These are phyloP conservation scores for Agelas oroides DNA, from an alignment of 37 sponge, comb jelly and placozoan genomes.

Conservation along the genomic window DNA sequence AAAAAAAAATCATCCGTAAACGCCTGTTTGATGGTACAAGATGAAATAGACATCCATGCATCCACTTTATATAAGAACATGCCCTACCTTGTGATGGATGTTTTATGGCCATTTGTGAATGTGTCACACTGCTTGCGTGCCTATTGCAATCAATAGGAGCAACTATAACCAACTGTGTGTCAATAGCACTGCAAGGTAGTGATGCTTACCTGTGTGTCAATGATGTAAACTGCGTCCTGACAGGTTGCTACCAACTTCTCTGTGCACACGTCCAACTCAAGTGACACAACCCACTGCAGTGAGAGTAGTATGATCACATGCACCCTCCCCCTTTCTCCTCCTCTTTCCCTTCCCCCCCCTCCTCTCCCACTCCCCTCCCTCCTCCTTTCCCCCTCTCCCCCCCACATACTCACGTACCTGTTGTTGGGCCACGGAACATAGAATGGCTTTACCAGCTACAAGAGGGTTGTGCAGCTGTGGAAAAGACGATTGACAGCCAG, in stretches of 20 bases:
- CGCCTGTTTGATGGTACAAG: not conserved
- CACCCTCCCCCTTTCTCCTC: not conserved
- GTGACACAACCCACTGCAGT: slow-evolving; percentile 30
- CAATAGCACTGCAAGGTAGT: too few species aligned
- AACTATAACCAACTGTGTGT: not conserved
- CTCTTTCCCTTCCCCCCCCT: too few species aligned
- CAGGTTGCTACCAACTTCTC: slow-evolving; percentile 14
- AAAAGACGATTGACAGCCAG: not conserved
- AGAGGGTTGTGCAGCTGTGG: slow-evolving; percentile 34
- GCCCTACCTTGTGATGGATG: slow-evolving; percentile 33
- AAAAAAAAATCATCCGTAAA: not conserved
- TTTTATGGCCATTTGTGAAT: not conserved
- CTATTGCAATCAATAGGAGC: not conserved
- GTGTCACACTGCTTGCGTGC: not conserved
- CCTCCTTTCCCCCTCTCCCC: too few species aligned
- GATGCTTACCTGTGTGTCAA: slow-evolving; percentile 31
- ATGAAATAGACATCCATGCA: not conserved
- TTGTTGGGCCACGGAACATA: slow-evolving; percentile 19
- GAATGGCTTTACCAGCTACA: not conserved
- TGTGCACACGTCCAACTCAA: slow-evolving; percentile 8
- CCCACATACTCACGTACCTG: not conserved
- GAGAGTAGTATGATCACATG: not conserved
- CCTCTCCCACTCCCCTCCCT: too few species aligned
- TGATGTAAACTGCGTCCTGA: slow-evolving; percentile 31
- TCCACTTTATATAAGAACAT: not conserved